phyloP scores from a whole-genome alignment of 2,797 vertebrate genomes.

The Sarcophilus harrisii region DNA sequence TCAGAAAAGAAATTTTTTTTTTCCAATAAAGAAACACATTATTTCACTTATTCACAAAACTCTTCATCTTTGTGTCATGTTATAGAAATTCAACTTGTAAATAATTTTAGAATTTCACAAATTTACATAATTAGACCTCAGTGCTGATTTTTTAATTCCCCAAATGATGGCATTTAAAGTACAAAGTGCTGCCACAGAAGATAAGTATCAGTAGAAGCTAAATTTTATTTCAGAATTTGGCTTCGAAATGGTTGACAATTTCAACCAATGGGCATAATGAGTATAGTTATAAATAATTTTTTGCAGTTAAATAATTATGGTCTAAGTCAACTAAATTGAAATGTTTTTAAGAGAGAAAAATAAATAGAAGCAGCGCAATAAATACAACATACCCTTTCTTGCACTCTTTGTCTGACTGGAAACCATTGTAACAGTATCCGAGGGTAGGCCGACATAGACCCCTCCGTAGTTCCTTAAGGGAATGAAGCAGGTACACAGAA shows the following conservation, averaged over 20 bases:
- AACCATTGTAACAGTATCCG: constrained; percentile 88
- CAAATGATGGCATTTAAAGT: constrained; percentile 44
- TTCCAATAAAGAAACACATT: background rate
- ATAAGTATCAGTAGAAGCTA: constrained; percentile 34
- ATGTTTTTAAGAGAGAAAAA: constrained; percentile 33
- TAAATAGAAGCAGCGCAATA: constrained; percentile 13
- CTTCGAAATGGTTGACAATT: constrained; percentile 25
- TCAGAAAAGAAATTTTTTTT: background rate
- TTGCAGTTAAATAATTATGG: constrained; percentile 25
- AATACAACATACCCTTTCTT: constrained; percentile 88
- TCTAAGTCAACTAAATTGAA: constrained; percentile 31
- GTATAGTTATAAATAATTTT: constrained; percentile 30
- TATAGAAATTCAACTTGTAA: constrained; percentile 70
- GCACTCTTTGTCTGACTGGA: constrained; percentile 90
- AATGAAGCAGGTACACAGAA: constrained; percentile 53
- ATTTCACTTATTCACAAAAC: background rate
- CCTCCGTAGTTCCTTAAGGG: constrained; percentile 94
- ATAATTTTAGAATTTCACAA: constrained; percentile 4
- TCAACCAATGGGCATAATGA: constrained; percentile 51
- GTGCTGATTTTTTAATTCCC: constrained; percentile 10
- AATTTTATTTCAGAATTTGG: constrained; percentile 51
- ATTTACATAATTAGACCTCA: constrained; percentile 41
- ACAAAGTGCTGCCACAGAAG: background rate
- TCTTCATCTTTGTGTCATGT: constrained; percentile 4
- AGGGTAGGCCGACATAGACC: constrained; percentile 95